Percentiles rank a stretch among this genome's conserved stretches.
Evolutionary conservation across 2,113 vertebrate species (phyloP).

Genomic region (Eurystomus gularis): DNA sequence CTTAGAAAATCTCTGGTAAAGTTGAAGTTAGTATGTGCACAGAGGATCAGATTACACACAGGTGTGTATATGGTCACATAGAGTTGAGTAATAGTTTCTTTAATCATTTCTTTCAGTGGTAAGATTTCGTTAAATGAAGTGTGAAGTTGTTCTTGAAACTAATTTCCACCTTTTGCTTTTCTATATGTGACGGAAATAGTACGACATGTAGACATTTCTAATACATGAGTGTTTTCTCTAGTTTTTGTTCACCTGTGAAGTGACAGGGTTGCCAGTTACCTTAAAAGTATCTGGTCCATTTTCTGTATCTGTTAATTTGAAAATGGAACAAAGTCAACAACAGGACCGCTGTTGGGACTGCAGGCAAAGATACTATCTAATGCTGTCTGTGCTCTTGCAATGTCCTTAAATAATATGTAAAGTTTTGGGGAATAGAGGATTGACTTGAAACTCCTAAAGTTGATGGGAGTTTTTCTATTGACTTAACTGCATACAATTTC

Average conservation of each 20-base stretch:
- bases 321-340: neutral
- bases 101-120: neutral
- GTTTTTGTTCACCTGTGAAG: neutral
- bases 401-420: neutral
- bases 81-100: neutral
- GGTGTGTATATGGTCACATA: neutral
- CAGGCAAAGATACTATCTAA: neutral
- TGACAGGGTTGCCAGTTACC: neutral
- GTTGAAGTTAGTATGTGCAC: neutral
- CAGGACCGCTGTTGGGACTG: neutral
- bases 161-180: neutral
- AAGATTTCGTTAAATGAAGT: neutral
- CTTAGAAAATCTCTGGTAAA: neutral
- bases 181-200: neutral
- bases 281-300: neutral
- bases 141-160: neutral
- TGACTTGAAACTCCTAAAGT: neutral
- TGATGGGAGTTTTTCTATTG: neutral
- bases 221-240: neutral
- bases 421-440: neutral
- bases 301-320: neutral
- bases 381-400: neutral
- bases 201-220: neutral
- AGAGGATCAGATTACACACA: neutral
- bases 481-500: neutral